phyloP scores from a whole-genome alignment of 2,797 vertebrate genomes.

The Epinephelus awoara region DNA sequence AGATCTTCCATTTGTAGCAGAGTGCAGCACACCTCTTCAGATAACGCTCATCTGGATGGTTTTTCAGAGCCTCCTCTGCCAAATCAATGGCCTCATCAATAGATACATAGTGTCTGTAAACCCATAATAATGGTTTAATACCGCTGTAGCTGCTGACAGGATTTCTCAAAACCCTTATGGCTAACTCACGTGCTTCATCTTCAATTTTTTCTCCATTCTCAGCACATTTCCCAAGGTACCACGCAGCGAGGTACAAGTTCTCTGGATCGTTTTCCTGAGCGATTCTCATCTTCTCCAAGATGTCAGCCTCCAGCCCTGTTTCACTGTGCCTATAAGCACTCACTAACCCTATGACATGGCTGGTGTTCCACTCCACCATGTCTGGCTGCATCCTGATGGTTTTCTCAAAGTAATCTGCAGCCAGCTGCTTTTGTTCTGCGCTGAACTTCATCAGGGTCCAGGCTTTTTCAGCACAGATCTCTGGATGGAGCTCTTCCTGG shows the following conservation, averaged over 20 bases:
- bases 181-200: slow-evolving; percentile 46
- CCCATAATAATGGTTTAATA: slow-evolving; percentile 35
- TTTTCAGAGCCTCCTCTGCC: slow-evolving; percentile 54
- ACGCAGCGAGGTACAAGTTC: slow-evolving; percentile 54
- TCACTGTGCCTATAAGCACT: fast-evolving
- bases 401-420: slow-evolving; percentile 55
- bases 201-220: background rate
- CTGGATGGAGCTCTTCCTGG: slow-evolving; percentile 51
- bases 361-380: slow-evolving; percentile 62
- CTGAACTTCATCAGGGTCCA: slow-evolving; percentile 70
- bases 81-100: slow-evolving; percentile 58
- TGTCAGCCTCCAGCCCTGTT: background rate
- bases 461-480: slow-evolving; percentile 71
- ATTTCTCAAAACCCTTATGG: slow-evolving; percentile 43
- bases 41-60: slow-evolving; percentile 59
- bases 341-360: slow-evolving; percentile 31
- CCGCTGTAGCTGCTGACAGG: slow-evolving; percentile 68
- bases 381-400: slow-evolving; percentile 67
- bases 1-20: slow-evolving; percentile 65
- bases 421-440: background rate
- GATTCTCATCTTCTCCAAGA: slow-evolving; percentile 36
- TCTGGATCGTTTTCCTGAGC: slow-evolving; percentile 65
- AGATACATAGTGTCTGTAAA: slow-evolving; percentile 7
- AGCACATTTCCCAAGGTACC: slow-evolving; percentile 24
- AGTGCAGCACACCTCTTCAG: slow-evolving; percentile 57